Percentiles rank a stretch among this genome's conserved stretches.
Conservation (phyloP, 2,113 vertebrate species). For the Calypte anna region DNA sequence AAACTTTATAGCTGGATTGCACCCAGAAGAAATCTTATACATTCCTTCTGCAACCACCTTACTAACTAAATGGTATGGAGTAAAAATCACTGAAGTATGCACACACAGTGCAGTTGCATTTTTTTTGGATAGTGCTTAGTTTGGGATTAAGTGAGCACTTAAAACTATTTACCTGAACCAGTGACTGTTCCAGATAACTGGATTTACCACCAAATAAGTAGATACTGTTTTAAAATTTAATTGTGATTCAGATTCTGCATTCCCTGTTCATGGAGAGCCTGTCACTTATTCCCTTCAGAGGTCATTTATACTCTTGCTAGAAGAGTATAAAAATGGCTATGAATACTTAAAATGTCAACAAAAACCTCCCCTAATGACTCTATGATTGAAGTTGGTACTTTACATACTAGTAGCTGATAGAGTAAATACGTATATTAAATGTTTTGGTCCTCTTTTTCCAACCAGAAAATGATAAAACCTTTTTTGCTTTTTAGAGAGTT, state of each 20-base stretch:
- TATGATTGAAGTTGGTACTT: not conserved
- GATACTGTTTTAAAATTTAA: not conserved
- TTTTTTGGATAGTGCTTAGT: not conserved
- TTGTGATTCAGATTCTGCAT: conserved; percentile 6
- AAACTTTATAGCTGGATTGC: conserved; percentile 9
- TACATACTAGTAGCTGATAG: not conserved
- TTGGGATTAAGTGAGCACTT: not conserved
- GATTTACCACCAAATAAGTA: not conserved
- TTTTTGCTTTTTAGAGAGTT: not conserved
- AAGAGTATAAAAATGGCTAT: not conserved
- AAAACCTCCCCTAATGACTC: not conserved
- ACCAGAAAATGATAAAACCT: not conserved
- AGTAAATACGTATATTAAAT: not conserved
- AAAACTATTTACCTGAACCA: not conserved
- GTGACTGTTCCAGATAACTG: not conserved
- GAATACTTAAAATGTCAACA: not conserved
- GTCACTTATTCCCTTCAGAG: not conserved
- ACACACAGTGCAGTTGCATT: not conserved
- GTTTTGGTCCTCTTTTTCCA: not conserved
- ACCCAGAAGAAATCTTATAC: not conserved
- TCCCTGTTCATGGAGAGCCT: not conserved
- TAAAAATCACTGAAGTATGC: not conserved
- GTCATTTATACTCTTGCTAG: not conserved
- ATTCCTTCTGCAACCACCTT: conserved; percentile 39
- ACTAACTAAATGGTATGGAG: not conserved